phyloP scores from a whole-genome alignment of 2,797 vertebrate species.

The Microctenopoma lineatum region DNA sequence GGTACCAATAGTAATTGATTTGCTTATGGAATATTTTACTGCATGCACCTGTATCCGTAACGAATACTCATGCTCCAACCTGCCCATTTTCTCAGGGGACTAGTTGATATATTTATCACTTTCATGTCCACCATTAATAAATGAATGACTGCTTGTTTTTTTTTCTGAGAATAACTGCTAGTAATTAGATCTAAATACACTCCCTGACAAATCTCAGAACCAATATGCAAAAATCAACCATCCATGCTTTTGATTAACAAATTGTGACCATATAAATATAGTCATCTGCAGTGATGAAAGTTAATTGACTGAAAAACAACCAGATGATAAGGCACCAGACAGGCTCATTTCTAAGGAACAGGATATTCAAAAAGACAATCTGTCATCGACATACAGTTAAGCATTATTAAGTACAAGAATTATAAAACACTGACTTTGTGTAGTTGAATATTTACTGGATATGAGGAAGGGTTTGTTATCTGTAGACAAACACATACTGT shows the following conservation, averaged over 20 bases:
- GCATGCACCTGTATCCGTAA: constrained; percentile 26
- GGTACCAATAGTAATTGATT: constrained; percentile 20
- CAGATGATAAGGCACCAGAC: constrained; percentile 71
- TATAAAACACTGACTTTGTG: constrained; percentile 36
- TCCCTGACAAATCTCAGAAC: constrained; percentile 73
- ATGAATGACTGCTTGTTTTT: constrained; percentile 50
- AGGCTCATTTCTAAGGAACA: constrained; percentile 61
- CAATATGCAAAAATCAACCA: constrained; percentile 73
- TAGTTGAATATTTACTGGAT: constrained; percentile 32
- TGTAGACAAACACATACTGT: constrained; percentile 35
- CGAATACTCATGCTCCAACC: constrained; percentile 55
- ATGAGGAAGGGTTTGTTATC: constrained; percentile 44
- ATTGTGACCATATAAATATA: constrained; percentile 78
- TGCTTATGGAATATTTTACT: constrained; percentile 29
- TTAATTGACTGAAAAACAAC: constrained; percentile 78
- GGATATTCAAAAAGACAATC: constrained; percentile 68
- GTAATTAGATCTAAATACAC: constrained; percentile 71
- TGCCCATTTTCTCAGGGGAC: constrained; percentile 53
- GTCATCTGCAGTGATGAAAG: constrained; percentile 75
- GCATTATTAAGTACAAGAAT: constrained; percentile 45
- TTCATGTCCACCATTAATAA: constrained; percentile 62
- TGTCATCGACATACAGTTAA: constrained; percentile 57
- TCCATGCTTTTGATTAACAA: constrained; percentile 77
- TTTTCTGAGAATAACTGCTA: constrained; percentile 53
- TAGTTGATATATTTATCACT: constrained; percentile 67